Percentiles rank a stretch among this genome's conserved stretches.
These are phyloP conservation scores for Lophochroa leadbeateri DNA, from an alignment of 2,113 vertebrate species.

Conservation along the genomic window DNA sequence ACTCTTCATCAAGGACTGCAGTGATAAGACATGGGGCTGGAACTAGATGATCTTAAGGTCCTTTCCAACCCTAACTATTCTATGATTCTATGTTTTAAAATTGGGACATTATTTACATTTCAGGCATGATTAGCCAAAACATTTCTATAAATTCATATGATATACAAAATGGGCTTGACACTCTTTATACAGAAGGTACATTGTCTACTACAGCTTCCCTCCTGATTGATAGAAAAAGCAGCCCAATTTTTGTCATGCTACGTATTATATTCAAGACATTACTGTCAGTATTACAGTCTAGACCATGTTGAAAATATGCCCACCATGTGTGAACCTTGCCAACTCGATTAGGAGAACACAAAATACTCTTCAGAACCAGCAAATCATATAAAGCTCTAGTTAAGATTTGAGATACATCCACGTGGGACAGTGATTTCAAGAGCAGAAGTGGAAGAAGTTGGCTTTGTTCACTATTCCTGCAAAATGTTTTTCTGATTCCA, in stretches of 20 bases:
- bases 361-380: neutral
- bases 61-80: neutral
- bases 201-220: neutral
- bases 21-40: neutral
- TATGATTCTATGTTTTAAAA: neutral
- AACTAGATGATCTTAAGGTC: neutral
- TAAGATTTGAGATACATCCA: neutral
- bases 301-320: neutral
- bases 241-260: neutral
- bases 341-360: neutral
- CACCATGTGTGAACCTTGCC: neutral
- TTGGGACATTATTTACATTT: neutral
- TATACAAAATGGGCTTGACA: neutral
- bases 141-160: neutral
- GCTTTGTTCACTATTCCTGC: neutral
- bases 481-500: conserved; percentile 4
- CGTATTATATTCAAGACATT: neutral
- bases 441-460: neutral
- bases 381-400: neutral
- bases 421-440: neutral
- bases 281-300: neutral
- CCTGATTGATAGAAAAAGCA: neutral
- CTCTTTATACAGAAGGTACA: neutral
- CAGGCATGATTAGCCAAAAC: neutral
- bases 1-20: neutral